These are phyloP conservation scores for Crotalus horridus DNA, from an alignment of 2,113 vertebrate species.

Conservation along the genomic window DNA sequence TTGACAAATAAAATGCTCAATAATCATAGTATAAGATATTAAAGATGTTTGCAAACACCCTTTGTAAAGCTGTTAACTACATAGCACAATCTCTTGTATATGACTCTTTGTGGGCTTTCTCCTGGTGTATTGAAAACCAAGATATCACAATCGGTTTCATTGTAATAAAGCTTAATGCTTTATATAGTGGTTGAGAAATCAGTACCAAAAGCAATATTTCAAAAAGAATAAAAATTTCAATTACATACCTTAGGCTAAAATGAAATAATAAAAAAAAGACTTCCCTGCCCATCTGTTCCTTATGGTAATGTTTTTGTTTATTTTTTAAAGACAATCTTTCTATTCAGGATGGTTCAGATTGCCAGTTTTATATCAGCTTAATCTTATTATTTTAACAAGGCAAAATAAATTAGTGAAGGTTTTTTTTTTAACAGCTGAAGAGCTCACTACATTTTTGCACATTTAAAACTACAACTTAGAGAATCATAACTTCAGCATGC, in stretches of 20 bases:
- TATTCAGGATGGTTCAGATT: not conserved
- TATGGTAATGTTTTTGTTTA: not conserved
- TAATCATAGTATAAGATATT: conserved; percentile 18
- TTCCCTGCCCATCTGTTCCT: not conserved
- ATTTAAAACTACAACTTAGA: not conserved
- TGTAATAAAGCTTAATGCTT: conserved; percentile 18
- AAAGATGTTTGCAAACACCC: not conserved
- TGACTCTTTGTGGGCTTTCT: not conserved
- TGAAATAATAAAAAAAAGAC: not conserved
- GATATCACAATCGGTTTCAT: not conserved
- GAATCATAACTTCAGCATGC: not conserved
- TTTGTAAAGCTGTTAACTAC: not conserved
- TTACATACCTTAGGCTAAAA: not conserved
- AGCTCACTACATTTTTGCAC: not conserved
- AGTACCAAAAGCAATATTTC: not conserved
- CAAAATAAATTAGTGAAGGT: not conserved
- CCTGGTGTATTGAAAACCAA: not conserved
- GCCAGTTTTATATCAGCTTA: not conserved
- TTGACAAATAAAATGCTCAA: conserved; percentile 13
- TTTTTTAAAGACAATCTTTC: not conserved
- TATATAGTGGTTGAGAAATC: not conserved
- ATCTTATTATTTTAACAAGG: not conserved
- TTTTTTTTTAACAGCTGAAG: not conserved
- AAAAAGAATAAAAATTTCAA: not conserved
- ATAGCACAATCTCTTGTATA: not conserved